Evolutionary conservation across 2,113 vertebrate species (phyloP).

Genomic region (Calypte anna): DNA sequence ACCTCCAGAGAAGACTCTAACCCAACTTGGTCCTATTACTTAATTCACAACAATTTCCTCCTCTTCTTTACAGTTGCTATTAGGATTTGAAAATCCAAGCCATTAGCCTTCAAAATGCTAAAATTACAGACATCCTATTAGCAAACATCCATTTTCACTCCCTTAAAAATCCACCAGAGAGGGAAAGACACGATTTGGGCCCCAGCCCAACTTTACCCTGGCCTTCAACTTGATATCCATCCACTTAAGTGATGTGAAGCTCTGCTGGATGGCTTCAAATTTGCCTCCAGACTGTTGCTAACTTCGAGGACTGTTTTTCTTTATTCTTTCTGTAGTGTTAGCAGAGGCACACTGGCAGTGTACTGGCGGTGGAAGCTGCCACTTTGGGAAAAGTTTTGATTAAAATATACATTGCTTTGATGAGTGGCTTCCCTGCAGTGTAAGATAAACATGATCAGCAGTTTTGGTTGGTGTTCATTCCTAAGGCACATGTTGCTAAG

Average conservation of each 20-base stretch:
- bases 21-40: rapidly evolving
- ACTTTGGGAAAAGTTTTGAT: constrained; percentile 40
- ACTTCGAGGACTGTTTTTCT: neutral
- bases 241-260: neutral
- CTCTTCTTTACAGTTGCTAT: neutral
- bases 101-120: neutral
- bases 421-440: constrained; percentile 13
- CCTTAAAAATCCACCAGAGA: neutral
- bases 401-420: constrained; percentile 37
- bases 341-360: neutral
- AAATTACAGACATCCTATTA: neutral
- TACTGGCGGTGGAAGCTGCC: neutral
- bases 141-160: neutral
- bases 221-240: neutral
- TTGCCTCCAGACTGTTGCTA: neutral
- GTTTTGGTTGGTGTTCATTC: constrained; percentile 24
- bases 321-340: constrained; percentile 6
- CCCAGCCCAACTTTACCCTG: neutral
- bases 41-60: neutral
- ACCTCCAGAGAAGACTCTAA: rapidly evolving
- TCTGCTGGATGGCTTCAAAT: neutral
- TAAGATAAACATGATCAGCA: constrained; percentile 17
- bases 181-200: neutral
- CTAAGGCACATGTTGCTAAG: constrained; percentile 10
- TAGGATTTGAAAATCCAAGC: neutral